Evolutionary conservation across 2,888 invertebrate genomes (phyloP).

Genomic region (Nasonia oneida): DNA sequence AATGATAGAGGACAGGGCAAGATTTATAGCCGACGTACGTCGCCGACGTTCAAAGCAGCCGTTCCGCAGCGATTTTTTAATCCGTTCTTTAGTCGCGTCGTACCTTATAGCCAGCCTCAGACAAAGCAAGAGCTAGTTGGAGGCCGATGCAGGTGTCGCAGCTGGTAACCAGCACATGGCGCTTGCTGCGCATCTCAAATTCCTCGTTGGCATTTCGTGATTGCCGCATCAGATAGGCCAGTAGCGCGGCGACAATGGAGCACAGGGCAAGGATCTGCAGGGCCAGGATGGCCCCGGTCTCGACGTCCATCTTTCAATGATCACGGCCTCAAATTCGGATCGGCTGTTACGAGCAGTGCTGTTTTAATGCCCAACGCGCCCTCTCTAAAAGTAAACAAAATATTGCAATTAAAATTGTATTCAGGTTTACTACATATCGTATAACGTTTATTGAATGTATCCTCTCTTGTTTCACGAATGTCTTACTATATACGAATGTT

Average conservation of each 20-base stretch:
- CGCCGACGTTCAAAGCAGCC: neutral
- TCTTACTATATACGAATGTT: too few relatives aligned
- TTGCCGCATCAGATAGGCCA: constrained; percentile 89
- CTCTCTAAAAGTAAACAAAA: too few relatives aligned
- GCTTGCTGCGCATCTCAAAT: constrained; percentile 83
- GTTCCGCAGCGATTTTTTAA: constrained; percentile 5
- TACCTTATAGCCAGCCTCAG: constrained; percentile 75
- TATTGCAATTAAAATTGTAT: too few relatives aligned
- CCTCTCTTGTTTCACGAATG: too few relatives aligned
- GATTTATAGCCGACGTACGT: neutral
- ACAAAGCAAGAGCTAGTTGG: constrained; percentile 82
- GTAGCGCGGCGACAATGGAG: constrained; percentile 90
- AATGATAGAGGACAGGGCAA: constrained; percentile 32
- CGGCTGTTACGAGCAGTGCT: too few relatives aligned
- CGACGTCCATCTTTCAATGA: constrained; percentile 85
- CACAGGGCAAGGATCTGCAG: constrained; percentile 90
- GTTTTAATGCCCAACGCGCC: too few relatives aligned
- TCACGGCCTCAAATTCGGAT: too few relatives aligned
- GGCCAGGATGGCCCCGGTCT: constrained; percentile 89
- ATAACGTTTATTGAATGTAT: too few relatives aligned
- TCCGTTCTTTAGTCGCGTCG: constrained; percentile 37
- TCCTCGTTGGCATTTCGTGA: constrained; percentile 81
- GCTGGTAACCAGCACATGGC: constrained; percentile 88
- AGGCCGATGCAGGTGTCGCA: constrained; percentile 90
- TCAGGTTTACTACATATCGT: too few relatives aligned